A percentile compares a stretch with the other conserved stretches of the same genome.
These are phyloP conservation scores for Bembecia ichneumoniformis DNA, from an alignment of 2,888 invertebrate genomes.

Conservation along the genomic window DNA sequence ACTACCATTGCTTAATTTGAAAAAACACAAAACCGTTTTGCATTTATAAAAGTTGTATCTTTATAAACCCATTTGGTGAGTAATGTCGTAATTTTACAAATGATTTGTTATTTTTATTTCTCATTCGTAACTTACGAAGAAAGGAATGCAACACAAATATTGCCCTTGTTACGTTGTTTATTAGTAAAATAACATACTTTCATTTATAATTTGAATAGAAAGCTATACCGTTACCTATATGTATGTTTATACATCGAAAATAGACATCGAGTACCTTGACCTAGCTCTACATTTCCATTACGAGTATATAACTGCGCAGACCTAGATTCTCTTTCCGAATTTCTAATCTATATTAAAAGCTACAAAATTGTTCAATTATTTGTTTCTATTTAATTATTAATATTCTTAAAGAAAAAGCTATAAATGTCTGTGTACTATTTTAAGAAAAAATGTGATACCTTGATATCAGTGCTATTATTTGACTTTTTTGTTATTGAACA, in stretches of 20 bases:
- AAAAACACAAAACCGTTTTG: neutral
- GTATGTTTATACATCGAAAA: conserved; percentile 2
- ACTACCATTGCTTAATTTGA: neutral
- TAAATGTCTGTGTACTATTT: neutral
- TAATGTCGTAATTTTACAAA: neutral
- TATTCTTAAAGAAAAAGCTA: neutral
- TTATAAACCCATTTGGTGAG: neutral
- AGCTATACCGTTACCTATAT: neutral
- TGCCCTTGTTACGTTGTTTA: neutral
- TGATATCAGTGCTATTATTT: neutral
- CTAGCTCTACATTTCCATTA: conserved; percentile 40
- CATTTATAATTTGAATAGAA: neutral
- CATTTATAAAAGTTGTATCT: neutral
- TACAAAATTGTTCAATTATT: neutral
- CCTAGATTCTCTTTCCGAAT: conserved; percentile 22
- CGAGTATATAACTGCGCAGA: conserved; percentile 30
- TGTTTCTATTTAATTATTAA: neutral
- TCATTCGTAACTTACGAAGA: conserved; percentile 10
- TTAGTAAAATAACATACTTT: neutral
- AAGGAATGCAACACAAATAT: conserved; percentile 23
- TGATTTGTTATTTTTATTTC: neutral
- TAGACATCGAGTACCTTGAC: conserved; percentile 41
- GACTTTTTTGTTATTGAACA: neutral
- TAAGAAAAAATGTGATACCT: neutral
- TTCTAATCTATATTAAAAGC: neutral